Base-by-base conservation (phyloP, 2,888 invertebrate genomes). In the Physocephala rufipes region DNA sequence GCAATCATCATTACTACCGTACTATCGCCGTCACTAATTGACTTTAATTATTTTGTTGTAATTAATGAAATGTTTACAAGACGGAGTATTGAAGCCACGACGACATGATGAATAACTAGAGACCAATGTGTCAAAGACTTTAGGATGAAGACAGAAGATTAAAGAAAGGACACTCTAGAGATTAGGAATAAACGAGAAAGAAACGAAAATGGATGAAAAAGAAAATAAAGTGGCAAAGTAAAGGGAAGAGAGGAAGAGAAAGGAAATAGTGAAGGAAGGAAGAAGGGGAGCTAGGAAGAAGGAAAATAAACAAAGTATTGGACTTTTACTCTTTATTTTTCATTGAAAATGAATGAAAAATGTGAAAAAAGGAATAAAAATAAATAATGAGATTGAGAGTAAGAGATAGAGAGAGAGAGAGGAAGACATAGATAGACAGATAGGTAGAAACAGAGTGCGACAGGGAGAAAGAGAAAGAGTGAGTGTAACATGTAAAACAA, bases 41-140 rank as follows among this genome's bases (percentile, higher is more conserved):
- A 80, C 81, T 81, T 79, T 81, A 81, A 81, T 81, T 80, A 81
- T 81, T 80, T 81, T 80, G 79, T 81, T 81, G 79, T 78, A 78
- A 72, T 80, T 80, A 77, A 80, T 80, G 79, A 76, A 77, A 79
- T 80, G 79, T 81, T 80, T 79, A 79, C 78, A 78, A 74, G 74
- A 67, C 30, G 19, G 45, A 63, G 36, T 45, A 43, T 49, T 28
- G 49, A 47, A 26, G 7, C 36, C 19, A 30, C 4, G 36, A 19
- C 12, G 24, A 53, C 5, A 36, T 9, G 36, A 63, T 43, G 45
- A 63, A 43, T 63, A n/a, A 62, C n/a, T n/a, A 28, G 30, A 62
- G 53, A 53, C 21, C 19, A 53, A 53, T 24, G 53, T 21, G 53
- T 53, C 53, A 53, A 53, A 21, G 53, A 53, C 53, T 53, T 9